Evolutionary conservation across 2,797 vertebrate species (phyloP), one percentile per base, ranked within the genome.

Genomic region (Galagoides demidoff): DNA sequence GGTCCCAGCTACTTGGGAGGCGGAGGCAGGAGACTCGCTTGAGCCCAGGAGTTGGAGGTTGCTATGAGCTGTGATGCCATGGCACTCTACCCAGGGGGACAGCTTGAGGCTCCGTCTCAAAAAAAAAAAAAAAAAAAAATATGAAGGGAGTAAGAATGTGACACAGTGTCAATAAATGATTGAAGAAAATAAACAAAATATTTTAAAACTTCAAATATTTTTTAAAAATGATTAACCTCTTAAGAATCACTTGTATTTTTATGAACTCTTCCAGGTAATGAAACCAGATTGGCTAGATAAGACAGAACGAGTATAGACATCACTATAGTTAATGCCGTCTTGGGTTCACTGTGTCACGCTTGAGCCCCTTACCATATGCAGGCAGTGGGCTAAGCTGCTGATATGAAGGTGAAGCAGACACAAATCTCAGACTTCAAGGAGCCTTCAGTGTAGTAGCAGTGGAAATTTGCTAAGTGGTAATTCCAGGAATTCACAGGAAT

Each of bases 271-370:
- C 0, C 5, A 78, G 73, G 88, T 49, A 59, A 77, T 5, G 11
- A 82, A 94, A 85, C 49, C 22, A 96, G 49, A 85, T 64, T 77
- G 29, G 17, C 83, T 66, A 87, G 61, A 91, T 25, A 34, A n/a
- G 37, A 66, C 93, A 86, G 27, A 57, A 27, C 17, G 45, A 82
- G n/a, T 9, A 81, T 0, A 92, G 73, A 63, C 16, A 89, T 43
- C 68, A 13, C 66, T 85, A 23, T 79, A 49, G 17, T 34, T n/a
- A 55, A 37, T 7, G 22, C 45, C 57, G 22, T 63, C 73, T 92
- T 71, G 16, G 61, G 31, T 55, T 84, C 17, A 68, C 1, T n/a
- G 55, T 11, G 34, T n/a, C n/a, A 27, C 22, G 4, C 39, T 3
- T 70, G 31, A 82, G 49, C 10, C 17, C 10, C 17, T 20, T 23